Conservation (phyloP, 2,797 vertebrate genomes). For the Amphiprion clarkii region DNA sequence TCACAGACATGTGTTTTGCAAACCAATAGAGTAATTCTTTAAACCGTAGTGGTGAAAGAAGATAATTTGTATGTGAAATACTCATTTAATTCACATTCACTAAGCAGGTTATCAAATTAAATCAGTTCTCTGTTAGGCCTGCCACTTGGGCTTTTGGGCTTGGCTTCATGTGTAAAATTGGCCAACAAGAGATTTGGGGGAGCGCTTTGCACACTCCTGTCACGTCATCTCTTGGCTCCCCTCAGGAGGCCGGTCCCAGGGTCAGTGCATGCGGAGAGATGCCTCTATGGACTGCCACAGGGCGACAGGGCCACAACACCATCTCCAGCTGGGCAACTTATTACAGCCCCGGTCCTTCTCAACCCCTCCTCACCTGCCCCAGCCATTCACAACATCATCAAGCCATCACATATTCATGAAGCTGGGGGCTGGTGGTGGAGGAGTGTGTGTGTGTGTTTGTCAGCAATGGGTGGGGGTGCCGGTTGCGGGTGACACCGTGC, state of each 20-base stretch:
- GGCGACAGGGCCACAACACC: slow-evolving; percentile 95
- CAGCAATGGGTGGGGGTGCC: slow-evolving; percentile 37
- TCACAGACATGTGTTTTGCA: slow-evolving; percentile 67
- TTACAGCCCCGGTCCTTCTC: slow-evolving; percentile 93
- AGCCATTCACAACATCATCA: slow-evolving; percentile 98
- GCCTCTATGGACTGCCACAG: slow-evolving; percentile 94
- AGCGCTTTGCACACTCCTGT: slow-evolving; percentile 93
- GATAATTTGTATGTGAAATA: slow-evolving; percentile 90
- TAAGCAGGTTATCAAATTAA: slow-evolving; percentile 99
- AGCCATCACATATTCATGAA: slow-evolving; percentile 99
- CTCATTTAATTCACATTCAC: slow-evolving; percentile 99
- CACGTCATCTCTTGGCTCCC: slow-evolving; percentile 91
- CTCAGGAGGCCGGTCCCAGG: slow-evolving; percentile 90
- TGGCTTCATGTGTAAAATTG: slow-evolving; percentile 99
- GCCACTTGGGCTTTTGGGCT: slow-evolving; percentile 92
- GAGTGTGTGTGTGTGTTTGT: slow-evolving; percentile 53
- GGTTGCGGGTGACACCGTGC: slow-evolving; percentile 59
- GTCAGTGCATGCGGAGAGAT: slow-evolving; percentile 94
- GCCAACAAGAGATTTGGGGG: slow-evolving; percentile 97
- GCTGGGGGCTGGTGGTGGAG: slow-evolving; percentile 82
- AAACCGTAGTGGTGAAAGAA: slow-evolving; percentile 66
- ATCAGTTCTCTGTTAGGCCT: slow-evolving; percentile 92
- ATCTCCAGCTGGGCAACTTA: slow-evolving; percentile 99
- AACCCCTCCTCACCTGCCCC: slow-evolving; percentile 95
- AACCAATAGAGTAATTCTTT: slow-evolving; percentile 69